Evolutionary conservation across 2,797 vertebrate species (phyloP), one percentile per base, ranked within the genome.

Genomic region (Lophius americanus): DNA sequence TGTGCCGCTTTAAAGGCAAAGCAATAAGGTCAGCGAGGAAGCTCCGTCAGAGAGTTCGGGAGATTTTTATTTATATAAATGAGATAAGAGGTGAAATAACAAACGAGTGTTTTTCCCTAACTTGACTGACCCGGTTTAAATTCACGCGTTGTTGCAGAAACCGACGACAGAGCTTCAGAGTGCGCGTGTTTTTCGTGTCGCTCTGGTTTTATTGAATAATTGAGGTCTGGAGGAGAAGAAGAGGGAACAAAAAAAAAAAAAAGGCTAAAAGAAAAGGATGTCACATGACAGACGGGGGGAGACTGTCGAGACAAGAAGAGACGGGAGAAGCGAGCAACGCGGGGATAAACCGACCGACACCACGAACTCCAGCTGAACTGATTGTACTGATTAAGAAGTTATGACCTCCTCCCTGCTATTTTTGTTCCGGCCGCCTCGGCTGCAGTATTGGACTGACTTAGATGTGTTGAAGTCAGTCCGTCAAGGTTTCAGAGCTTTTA

Each of bases 11-110:
- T 23, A 38, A 47, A 67, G 10, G 0, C 10, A 48, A 37, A 61
- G 51, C 35, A 49, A 48, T 58, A 72, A 79, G 76, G 74, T 83
- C 80, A 77, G 41, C 1, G 9, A 49, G 33, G 50, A 44, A 4
- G 66, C 36, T 51, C 39, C 11, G 42, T 23, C 32, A 32, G 32
- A 7, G 61, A 23, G 23, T 23, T 23, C 23, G 23, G 23, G 2
- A 23, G 23, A 23, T 23, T 23, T 23, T 23, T 23, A 23, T 23
- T 23, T 23, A 23, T 23, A 23, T 23, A 23, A 23, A 23, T 23
- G 23, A 23, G 23, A 23, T 23, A 23, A 23, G 23, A 23, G 23
- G 49, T 13, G 6, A 64, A 57, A 69, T 39, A 64, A 72, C 55
- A 56, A 68, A 77, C 73, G 39, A 75, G 48, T 54, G 57, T 8